These are phyloP conservation scores for Centropristis striata DNA, from an alignment of 2,113 vertebrate genomes.

Conservation along the genomic window DNA sequence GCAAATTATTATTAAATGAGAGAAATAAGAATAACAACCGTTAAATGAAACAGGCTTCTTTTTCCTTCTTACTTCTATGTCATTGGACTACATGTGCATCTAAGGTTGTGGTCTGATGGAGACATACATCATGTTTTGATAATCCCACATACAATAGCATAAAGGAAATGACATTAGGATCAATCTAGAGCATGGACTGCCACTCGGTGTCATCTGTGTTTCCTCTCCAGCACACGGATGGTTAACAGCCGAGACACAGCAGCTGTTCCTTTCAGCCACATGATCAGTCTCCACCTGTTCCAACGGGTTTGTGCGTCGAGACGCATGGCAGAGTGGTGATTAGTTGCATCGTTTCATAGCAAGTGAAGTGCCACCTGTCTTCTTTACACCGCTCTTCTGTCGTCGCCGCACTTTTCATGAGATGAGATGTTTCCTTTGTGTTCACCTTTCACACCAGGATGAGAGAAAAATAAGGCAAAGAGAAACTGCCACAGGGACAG, in stretches of 20 bases:
- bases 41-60: constrained; percentile 44
- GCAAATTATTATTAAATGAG: constrained; percentile 18
- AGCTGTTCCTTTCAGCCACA: constrained; percentile 70
- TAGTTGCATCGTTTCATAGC: constrained; percentile 74
- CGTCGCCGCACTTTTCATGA: constrained; percentile 9
- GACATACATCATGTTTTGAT: constrained; percentile 23
- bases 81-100: constrained; percentile 11
- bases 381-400: constrained; percentile 26
- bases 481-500: constrained; percentile 65
- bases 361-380: constrained; percentile 72
- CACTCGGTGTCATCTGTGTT: constrained; percentile 43
- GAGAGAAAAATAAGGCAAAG: constrained; percentile 80
- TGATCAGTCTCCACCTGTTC: constrained; percentile 67
- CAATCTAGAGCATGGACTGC: constrained; percentile 16
- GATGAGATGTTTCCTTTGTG: constrained; percentile 34
- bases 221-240: constrained; percentile 48
- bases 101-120: constrained; percentile 1
- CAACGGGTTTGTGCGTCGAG: constrained; percentile 61
- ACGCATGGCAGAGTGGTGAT: constrained; percentile 70
- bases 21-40: constrained; percentile 3
- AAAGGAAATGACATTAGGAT: constrained; percentile 44
- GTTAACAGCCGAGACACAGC: constrained; percentile 50
- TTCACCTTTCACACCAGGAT: constrained; percentile 40
- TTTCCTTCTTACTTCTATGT: constrained; percentile 7
- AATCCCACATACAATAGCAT: constrained; percentile 15